A percentile compares a stretch with the other conserved stretches of the same genome.
Evolutionary conservation across 2,888 invertebrate species (phyloP).

Genomic region (Drosophila anomelani): DNA sequence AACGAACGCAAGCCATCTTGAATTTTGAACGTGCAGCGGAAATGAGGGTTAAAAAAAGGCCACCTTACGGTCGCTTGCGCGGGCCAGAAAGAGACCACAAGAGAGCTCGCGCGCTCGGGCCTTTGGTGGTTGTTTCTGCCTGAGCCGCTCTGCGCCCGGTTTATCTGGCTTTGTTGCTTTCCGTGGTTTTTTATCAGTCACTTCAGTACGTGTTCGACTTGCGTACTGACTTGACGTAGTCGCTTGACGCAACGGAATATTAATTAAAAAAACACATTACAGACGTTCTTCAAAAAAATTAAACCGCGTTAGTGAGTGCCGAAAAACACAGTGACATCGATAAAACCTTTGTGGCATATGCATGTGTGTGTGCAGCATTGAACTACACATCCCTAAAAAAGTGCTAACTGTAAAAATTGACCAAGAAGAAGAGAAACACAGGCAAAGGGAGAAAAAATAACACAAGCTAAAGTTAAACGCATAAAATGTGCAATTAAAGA

Average conservation of each 20-base stretch:
- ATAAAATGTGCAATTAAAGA: slow-evolving; percentile 64
- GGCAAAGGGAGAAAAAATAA: slow-evolving; percentile 2
- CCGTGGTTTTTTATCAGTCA: slow-evolving; percentile 68
- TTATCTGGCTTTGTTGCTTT: slow-evolving; percentile 36
- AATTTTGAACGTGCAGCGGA: slow-evolving; percentile 69
- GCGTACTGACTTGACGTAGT: slow-evolving; percentile 55
- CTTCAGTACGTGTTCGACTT: slow-evolving; percentile 69
- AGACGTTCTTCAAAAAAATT: background rate
- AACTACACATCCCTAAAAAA: slow-evolving; percentile 24
- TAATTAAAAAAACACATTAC: slow-evolving; percentile 5
- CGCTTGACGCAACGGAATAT: slow-evolving; percentile 57
- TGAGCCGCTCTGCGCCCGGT: slow-evolving; percentile 24
- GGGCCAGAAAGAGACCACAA: slow-evolving; percentile 56
- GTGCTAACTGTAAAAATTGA: slow-evolving; percentile 38
- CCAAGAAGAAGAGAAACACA: slow-evolving; percentile 16
- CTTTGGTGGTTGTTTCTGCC: slow-evolving; percentile 26
- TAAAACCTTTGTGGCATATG: slow-evolving; percentile 9
- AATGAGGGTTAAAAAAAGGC: slow-evolving; percentile 70
- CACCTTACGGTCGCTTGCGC: slow-evolving; percentile 5
- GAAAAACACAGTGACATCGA: slow-evolving; percentile 20
- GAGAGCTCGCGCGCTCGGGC: background rate
- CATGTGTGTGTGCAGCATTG: slow-evolving; percentile 11
- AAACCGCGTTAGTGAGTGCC: slow-evolving; percentile 44
- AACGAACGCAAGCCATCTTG: slow-evolving; percentile 78
- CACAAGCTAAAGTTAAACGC: slow-evolving; percentile 4